These are phyloP conservation scores for Oophaga pumilio DNA, from an alignment of 2,113 vertebrate species.

Conservation along the genomic window DNA sequence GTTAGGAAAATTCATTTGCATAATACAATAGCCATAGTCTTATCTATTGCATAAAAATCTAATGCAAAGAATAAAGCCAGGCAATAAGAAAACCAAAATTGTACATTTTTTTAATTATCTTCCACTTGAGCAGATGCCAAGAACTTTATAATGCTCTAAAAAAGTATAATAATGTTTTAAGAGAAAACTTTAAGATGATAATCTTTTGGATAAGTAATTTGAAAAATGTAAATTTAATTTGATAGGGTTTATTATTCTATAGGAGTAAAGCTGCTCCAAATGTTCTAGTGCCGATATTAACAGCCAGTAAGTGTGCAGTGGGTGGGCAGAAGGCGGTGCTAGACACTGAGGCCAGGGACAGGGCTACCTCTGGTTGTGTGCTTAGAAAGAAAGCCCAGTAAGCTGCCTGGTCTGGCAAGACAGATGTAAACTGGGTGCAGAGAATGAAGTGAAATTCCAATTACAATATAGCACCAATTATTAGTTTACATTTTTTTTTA, in stretches of 20 bases:
- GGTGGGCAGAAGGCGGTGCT: too few species aligned
- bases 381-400: too few species aligned
- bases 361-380: too few species aligned
- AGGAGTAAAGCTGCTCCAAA: background rate
- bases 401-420: too few species aligned
- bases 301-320: too few species aligned
- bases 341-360: too few species aligned
- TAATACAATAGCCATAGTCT: background rate
- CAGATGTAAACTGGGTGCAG: too few species aligned
- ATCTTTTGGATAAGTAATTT: background rate
- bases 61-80: background rate
- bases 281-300: background rate
- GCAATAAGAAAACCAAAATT: background rate
- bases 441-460: too few species aligned
- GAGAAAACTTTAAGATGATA: background rate
- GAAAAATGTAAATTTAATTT: too few species aligned
- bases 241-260: too few species aligned
- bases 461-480: too few species aligned
- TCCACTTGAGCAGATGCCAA: background rate
- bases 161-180: background rate
- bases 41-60: background rate
- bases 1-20: background rate
- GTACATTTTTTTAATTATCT: background rate
- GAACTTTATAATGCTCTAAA: background rate
- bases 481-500: too few species aligned